Conservation (phyloP, 2,888 invertebrate species). For the Eristalis intricaria region DNA sequence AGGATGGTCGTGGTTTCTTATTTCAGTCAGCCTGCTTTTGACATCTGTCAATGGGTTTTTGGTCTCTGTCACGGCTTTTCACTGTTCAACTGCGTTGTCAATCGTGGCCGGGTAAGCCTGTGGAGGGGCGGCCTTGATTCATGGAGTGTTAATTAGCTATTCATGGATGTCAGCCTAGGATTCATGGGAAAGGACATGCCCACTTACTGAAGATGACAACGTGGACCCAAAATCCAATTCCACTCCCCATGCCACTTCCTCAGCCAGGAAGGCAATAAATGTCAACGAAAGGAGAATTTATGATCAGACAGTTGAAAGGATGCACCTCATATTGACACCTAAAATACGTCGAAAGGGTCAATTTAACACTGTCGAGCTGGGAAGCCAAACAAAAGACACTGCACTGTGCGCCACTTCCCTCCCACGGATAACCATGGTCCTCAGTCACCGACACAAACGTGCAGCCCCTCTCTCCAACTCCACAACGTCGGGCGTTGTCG, state of each 20-base stretch:
- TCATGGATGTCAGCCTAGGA: no score
- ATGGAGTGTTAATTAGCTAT: no score
- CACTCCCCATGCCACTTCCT: background rate
- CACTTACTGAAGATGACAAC: background rate
- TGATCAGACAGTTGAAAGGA: constrained; percentile 38
- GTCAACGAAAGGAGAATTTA: constrained; percentile 41
- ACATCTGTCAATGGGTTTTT: background rate
- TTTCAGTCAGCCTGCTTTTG: background rate
- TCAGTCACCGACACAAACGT: background rate
- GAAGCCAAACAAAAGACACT: constrained; percentile 11
- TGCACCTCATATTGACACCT: constrained; percentile 40
- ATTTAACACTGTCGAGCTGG: constrained; percentile 11
- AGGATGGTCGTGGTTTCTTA: background rate
- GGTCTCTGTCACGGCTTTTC: no score
- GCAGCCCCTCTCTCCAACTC: background rate
- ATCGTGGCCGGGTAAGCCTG: no score
- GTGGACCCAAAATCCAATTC: background rate
- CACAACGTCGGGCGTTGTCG: background rate
- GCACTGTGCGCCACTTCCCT: background rate
- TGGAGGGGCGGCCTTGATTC: no score
- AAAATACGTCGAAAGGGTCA: constrained; percentile 28
- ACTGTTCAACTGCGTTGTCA: no score
- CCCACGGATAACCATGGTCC: no score
- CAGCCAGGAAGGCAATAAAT: constrained; percentile 29
- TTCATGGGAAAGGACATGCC: no score